phyloP scores from a whole-genome alignment of 1,140 invertebrate species.

The Drosophila cardini region DNA sequence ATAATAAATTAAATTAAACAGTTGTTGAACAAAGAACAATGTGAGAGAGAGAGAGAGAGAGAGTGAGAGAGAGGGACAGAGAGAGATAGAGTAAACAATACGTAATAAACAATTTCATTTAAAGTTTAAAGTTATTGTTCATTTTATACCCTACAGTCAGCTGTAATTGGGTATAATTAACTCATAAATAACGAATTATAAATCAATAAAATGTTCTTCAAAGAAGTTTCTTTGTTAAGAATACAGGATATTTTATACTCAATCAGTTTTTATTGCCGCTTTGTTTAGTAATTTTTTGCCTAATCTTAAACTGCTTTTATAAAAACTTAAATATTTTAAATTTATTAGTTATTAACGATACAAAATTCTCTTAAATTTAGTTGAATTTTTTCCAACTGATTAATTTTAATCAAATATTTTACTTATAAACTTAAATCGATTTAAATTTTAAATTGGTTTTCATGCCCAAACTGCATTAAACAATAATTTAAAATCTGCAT shows the following conservation, averaged over 20 bases:
- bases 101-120: conserved; percentile 26
- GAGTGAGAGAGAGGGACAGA: too few species aligned
- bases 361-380: conserved; percentile 14
- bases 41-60: neutral
- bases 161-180: neutral
- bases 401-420: conserved; percentile 7
- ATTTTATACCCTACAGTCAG: neutral
- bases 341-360: neutral
- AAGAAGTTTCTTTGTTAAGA: neutral
- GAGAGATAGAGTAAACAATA: conserved; percentile 16
- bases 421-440: conserved; percentile 2
- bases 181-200: neutral
- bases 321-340: conserved; percentile 20
- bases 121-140: conserved; percentile 15
- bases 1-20: conserved; percentile 33
- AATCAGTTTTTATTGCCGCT: neutral
- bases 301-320: too few species aligned
- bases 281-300: conserved; percentile 3
- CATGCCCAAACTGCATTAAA: conserved; percentile 9
- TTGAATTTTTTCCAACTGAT: neutral
- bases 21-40: conserved; percentile 28
- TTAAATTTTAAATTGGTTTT: conserved; percentile 9
- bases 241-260: neutral
- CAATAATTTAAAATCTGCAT: conserved; percentile 26
- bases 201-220: neutral